Conservation (phyloP, 1,140 invertebrate genomes). For the Bombus fervidus region DNA sequence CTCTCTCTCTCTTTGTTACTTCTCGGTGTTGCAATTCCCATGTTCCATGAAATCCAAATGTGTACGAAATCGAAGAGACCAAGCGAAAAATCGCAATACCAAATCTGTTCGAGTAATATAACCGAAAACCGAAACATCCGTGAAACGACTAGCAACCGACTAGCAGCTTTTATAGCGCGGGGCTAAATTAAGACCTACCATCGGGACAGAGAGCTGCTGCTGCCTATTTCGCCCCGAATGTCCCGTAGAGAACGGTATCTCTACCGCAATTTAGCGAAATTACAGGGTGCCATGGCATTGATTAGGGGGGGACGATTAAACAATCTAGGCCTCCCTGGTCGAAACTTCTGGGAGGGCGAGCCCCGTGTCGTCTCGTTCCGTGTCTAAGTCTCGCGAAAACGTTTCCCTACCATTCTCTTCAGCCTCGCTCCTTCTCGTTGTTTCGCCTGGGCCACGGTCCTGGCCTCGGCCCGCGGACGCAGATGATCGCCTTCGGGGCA, state of each 20-base stretch:
- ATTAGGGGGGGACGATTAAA: conserved; percentile 77
- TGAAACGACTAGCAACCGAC: not conserved
- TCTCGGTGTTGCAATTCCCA: conserved; percentile 23
- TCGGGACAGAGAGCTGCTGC: conserved; percentile 39
- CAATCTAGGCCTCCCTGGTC: conserved; percentile 79
- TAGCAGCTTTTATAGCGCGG: conserved; percentile 46
- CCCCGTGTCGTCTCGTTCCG: not conserved
- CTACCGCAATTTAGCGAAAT: conserved; percentile 78
- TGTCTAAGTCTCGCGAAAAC: conserved; percentile 64
- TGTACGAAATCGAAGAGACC: not conserved
- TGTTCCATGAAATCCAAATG: not conserved
- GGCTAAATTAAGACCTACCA: conserved; percentile 73
- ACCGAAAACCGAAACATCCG: not conserved
- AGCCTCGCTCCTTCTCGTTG: not conserved
- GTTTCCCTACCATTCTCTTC: conserved; percentile 38
- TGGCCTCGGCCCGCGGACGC: conserved; percentile 57
- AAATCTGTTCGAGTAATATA: not conserved
- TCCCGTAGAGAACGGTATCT: conserved; percentile 61
- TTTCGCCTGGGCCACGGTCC: not conserved
- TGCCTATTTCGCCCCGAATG: conserved; percentile 63
- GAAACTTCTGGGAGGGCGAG: conserved; percentile 78
- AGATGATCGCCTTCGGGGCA: conserved; percentile 78
- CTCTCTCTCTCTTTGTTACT: not conserved
- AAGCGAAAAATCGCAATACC: conserved; percentile 1
- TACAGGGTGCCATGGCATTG: conserved; percentile 77